Evolutionary conservation across 2,797 vertebrate species (phyloP).

Genomic region (Macropodus opercularis): DNA sequence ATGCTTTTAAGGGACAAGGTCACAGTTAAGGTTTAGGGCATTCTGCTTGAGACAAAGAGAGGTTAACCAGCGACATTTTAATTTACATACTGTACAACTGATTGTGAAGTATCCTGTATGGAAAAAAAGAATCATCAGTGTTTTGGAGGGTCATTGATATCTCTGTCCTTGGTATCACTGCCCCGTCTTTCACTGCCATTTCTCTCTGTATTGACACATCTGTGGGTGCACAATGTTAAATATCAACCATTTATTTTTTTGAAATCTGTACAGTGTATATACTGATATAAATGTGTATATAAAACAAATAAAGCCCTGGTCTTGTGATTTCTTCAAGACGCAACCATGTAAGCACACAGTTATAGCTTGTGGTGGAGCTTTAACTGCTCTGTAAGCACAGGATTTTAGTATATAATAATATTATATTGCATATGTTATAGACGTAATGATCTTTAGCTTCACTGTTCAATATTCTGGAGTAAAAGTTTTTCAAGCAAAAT

Average conservation of each 20-base stretch:
- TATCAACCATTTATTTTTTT: constrained; percentile 82
- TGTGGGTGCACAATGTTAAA: constrained; percentile 81
- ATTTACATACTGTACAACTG: constrained; percentile 70
- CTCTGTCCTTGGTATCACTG: constrained; percentile 70
- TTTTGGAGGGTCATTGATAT: constrained; percentile 72
- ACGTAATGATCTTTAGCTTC: too few relatives aligned
- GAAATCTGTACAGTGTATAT: constrained; percentile 85
- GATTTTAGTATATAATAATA: too few relatives aligned
- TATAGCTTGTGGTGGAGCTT: too few relatives aligned
- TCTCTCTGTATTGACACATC: constrained; percentile 74
- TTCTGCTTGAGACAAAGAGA: constrained; percentile 69
- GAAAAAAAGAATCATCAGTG: constrained; percentile 56
- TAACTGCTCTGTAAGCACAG: too few relatives aligned
- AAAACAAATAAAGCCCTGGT: constrained; percentile 75
- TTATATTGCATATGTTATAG: too few relatives aligned
- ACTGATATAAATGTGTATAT: constrained; percentile 84
- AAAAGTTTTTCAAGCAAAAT: too few relatives aligned
- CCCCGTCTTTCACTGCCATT: constrained; percentile 58
- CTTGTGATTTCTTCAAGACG: constrained; percentile 62
- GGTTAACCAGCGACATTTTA: constrained; percentile 75
- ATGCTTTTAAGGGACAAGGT: constrained; percentile 42
- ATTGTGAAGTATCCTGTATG: constrained; percentile 69
- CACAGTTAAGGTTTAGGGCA: constrained; percentile 59
- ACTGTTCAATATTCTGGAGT: too few relatives aligned
- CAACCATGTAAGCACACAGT: too few relatives aligned